Conservation (phyloP, 2,797 vertebrate genomes). For the Galago senegalensis region DNA sequence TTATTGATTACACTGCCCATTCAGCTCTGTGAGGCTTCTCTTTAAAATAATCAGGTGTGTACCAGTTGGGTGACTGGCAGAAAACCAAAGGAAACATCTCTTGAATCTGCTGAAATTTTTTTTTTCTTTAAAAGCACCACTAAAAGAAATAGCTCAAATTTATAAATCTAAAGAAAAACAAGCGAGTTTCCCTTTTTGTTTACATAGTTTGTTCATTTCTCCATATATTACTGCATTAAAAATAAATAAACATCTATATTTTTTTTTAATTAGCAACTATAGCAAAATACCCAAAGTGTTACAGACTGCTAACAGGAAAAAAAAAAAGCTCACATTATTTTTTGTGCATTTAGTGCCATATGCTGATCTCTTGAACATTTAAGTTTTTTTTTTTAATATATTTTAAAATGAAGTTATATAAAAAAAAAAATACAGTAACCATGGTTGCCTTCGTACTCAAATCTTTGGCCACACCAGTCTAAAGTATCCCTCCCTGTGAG, state of each 20-base stretch:
- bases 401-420: slow-evolving; percentile 89
- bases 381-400: slow-evolving; percentile 84
- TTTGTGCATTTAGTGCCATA: slow-evolving; percentile 90
- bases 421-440: slow-evolving; percentile 90
- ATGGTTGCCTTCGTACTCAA: slow-evolving; percentile 84
- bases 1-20: slow-evolving; percentile 72
- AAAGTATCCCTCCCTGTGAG: slow-evolving; percentile 75
- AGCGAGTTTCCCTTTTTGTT: slow-evolving; percentile 88
- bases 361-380: slow-evolving; percentile 87
- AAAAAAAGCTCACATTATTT: slow-evolving; percentile 88
- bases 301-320: slow-evolving; percentile 88
- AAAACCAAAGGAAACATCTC: slow-evolving; percentile 85
- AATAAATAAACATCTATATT: slow-evolving; percentile 92
- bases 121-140: slow-evolving; percentile 83
- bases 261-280: slow-evolving; percentile 90
- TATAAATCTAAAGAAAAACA: slow-evolving; percentile 90
- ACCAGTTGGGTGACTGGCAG: slow-evolving; percentile 82
- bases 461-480: slow-evolving; percentile 83
- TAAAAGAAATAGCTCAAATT: slow-evolving; percentile 90
- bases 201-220: slow-evolving; percentile 91
- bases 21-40: slow-evolving; percentile 75
- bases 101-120: slow-evolving; percentile 79
- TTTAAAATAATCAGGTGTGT: slow-evolving; percentile 78
- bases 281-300: slow-evolving; percentile 91
- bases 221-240: slow-evolving; percentile 93